phyloP scores from a whole-genome alignment of 2,113 vertebrate species.

The Rhynchopsitta pachyrhyncha region DNA sequence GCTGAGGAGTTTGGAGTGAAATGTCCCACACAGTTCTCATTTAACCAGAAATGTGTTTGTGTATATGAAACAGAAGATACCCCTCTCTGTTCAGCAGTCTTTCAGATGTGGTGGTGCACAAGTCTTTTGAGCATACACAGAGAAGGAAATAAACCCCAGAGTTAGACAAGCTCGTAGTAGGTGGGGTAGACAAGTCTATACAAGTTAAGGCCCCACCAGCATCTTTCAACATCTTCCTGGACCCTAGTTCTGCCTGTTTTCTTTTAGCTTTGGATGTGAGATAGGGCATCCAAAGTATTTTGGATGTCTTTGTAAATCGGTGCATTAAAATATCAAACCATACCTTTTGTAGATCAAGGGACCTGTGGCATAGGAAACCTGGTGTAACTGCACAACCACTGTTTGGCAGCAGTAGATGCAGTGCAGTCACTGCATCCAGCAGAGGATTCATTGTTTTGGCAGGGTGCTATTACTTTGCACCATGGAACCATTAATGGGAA shows the following conservation, averaged over 20 bases:
- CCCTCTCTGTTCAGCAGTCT: neutral
- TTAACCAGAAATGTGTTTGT: neutral
- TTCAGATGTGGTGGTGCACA: neutral
- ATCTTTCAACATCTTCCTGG: neutral
- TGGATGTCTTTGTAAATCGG: neutral
- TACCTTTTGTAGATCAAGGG: neutral
- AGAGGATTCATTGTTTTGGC: neutral
- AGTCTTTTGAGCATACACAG: neutral
- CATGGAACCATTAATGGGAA: rapidly evolving
- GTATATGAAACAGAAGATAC: neutral
- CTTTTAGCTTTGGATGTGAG: neutral
- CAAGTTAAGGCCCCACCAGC: neutral
- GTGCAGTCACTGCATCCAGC: neutral
- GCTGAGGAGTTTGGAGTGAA: neutral
- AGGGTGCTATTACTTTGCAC: neutral
- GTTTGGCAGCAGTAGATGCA: neutral
- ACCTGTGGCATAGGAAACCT: neutral
- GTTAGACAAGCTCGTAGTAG: neutral
- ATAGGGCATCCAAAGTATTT: neutral
- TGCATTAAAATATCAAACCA: neutral
- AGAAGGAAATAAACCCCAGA: neutral
- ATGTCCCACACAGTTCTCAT: neutral
- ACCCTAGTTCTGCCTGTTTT: neutral
- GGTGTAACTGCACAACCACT: neutral
- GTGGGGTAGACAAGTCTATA: neutral